phyloP scores from a whole-genome alignment of 92 coral and sea anemone genomes.

The Metridium senile region DNA sequence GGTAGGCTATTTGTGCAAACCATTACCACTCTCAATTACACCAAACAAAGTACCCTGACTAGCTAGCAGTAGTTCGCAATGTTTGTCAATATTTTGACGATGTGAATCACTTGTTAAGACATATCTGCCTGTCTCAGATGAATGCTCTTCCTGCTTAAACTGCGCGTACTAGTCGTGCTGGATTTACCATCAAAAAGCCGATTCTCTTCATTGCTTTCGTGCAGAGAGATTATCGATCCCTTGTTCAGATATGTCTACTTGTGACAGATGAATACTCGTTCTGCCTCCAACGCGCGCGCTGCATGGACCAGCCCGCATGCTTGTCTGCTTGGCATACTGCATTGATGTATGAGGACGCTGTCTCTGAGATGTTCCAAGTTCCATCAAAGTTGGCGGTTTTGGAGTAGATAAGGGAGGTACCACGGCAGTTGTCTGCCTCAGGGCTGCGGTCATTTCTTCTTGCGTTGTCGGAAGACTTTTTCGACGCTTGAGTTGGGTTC shows the following conservation, averaged over 20 bases:
- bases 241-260: conserved; percentile 72
- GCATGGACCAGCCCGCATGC: conserved; percentile 54
- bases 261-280: conserved; percentile 63
- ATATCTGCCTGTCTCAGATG: too few relatives aligned
- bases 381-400: not conserved
- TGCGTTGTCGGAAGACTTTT: conserved; percentile 73
- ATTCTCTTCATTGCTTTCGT: not conserved
- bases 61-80: too few relatives aligned
- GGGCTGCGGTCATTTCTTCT: conserved; percentile 54
- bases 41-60: too few relatives aligned
- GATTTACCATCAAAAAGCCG: not conserved
- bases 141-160: too few relatives aligned
- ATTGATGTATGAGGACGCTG: conserved; percentile 65
- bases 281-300: conserved; percentile 47
- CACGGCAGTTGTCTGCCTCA: conserved; percentile 44
- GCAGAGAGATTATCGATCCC: conserved; percentile 44
- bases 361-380: conserved; percentile 25
- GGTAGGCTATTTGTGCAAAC: too few relatives aligned
- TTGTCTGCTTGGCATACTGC: conserved; percentile 51
- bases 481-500: conserved; percentile 41
- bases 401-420: conserved; percentile 8
- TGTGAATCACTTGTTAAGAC: too few relatives aligned
- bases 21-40: too few relatives aligned
- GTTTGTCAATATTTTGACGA: too few relatives aligned
- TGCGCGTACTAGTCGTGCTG: too few relatives aligned